A percentile compares a stretch with the other conserved stretches of the same genome.
These are phyloP conservation scores for Hemistola chrysoprasaria DNA, from an alignment of 2,888 invertebrate genomes.

Conservation along the genomic window DNA sequence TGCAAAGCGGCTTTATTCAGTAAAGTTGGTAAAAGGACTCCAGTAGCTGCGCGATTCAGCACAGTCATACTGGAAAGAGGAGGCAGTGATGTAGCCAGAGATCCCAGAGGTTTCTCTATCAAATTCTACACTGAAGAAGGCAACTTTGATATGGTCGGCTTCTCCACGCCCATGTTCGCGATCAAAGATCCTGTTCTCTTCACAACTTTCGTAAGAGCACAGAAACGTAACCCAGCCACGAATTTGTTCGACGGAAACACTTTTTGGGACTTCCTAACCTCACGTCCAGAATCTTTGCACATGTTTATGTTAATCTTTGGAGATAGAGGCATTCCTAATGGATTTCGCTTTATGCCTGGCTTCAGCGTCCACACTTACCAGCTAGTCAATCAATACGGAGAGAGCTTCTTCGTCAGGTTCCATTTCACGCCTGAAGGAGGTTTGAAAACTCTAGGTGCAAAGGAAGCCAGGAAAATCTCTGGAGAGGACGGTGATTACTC, in stretches of 20 bases:
- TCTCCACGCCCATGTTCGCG: slow-evolving; percentile 94
- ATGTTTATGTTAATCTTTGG: slow-evolving; percentile 91
- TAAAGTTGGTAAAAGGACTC: slow-evolving; percentile 87
- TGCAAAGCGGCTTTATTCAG: slow-evolving; percentile 89
- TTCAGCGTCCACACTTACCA: slow-evolving; percentile 96
- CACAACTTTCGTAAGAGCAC: slow-evolving; percentile 95
- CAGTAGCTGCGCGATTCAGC: slow-evolving; percentile 89
- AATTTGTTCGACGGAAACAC: slow-evolving; percentile 92
- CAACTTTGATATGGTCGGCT: slow-evolving; percentile 94
- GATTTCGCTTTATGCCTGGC: slow-evolving; percentile 94
- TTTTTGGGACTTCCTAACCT: slow-evolving; percentile 95
- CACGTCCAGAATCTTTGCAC: slow-evolving; percentile 92
- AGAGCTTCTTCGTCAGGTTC: slow-evolving; percentile 91
- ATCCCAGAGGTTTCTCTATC: slow-evolving; percentile 93
- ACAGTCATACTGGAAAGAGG: slow-evolving; percentile 92
- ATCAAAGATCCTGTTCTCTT: slow-evolving; percentile 93
- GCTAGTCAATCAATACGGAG: slow-evolving; percentile 87
- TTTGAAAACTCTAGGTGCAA: slow-evolving; percentile 87
- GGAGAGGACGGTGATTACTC: slow-evolving; percentile 93
- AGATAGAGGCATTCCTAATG: slow-evolving; percentile 95
- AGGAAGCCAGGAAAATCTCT: slow-evolving; percentile 84
- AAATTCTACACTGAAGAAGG: slow-evolving; percentile 96
- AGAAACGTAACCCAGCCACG: slow-evolving; percentile 94
- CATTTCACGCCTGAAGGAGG: slow-evolving; percentile 94
- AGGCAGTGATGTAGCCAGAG: slow-evolving; percentile 92